Conservation (phyloP, 2,113 vertebrate genomes). For the Aepyceros melampus region DNA sequence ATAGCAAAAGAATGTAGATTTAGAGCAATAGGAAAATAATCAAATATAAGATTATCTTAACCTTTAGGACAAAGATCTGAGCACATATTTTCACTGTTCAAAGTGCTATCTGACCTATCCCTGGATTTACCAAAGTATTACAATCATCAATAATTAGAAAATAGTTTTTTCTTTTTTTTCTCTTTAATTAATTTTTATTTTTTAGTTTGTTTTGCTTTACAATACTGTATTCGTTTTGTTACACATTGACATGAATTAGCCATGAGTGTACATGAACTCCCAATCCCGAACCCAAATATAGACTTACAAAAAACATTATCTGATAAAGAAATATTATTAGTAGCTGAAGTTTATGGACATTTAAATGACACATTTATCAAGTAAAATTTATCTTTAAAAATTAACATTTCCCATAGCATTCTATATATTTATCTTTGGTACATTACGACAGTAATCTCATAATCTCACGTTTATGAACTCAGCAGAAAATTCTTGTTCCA, state of each 20-base stretch:
- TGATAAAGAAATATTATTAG: neutral
- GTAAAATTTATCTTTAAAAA: constrained; percentile 6
- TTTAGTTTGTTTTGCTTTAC: no score
- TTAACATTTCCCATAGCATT: neutral
- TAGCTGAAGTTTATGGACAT: neutral
- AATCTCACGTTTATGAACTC: neutral
- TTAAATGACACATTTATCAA: neutral
- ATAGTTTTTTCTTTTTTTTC: neutral
- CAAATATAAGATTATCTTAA: constrained; percentile 19
- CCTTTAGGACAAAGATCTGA: constrained; percentile 12
- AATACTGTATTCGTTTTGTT: no score
- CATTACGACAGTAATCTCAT: neutral
- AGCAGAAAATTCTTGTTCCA: constrained; percentile 1
- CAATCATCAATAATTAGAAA: neutral
- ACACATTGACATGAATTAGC: no score
- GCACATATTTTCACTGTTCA: neutral
- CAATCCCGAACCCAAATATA: constrained; percentile 3
- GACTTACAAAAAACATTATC: neutral
- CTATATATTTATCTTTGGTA: neutral
- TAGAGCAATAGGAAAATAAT: constrained; percentile 9
- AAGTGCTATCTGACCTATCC: neutral
- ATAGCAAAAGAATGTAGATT: constrained; percentile 4
- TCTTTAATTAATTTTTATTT: no score
- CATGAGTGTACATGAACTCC: no score
- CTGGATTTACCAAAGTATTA: neutral